Evolutionary conservation across 2,113 vertebrate species (phyloP).

Genomic region (Syngnathus scovelli): DNA sequence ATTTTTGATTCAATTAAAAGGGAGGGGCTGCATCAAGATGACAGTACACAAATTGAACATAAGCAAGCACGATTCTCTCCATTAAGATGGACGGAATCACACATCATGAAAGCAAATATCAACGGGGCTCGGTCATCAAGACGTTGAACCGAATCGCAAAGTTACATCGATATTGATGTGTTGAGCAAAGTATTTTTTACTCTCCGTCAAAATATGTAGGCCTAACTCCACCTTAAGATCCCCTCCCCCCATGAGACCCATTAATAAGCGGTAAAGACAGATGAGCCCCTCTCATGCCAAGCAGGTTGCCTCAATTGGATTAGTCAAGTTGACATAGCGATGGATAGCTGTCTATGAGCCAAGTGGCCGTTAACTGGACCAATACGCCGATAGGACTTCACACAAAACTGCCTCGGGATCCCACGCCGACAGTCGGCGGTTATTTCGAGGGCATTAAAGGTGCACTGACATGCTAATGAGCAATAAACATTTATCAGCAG

Average conservation of each 20-base stretch:
- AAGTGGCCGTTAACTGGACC: slow-evolving; percentile 56
- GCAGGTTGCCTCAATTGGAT: slow-evolving; percentile 65
- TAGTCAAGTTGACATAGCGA: slow-evolving; percentile 57
- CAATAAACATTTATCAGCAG: slow-evolving; percentile 47
- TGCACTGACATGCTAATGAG: slow-evolving; percentile 36
- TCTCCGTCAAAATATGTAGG: slow-evolving; percentile 23
- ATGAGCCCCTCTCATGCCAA: slow-evolving; percentile 63
- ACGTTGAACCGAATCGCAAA: slow-evolving; percentile 27
- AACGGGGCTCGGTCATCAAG: background rate
- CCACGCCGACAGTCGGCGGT: slow-evolving; percentile 18
- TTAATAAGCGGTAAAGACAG: slow-evolving; percentile 71
- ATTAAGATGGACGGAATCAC: slow-evolving; percentile 74
- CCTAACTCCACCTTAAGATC: slow-evolving; percentile 10
- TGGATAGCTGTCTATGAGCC: slow-evolving; percentile 66
- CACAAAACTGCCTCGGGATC: slow-evolving; percentile 49
- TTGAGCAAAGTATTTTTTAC: slow-evolving; percentile 12
- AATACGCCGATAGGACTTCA: slow-evolving; percentile 49
- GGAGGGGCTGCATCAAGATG: slow-evolving; percentile 73
- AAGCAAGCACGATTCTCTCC: slow-evolving; percentile 58
- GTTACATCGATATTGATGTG: slow-evolving; percentile 8
- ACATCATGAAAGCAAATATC: slow-evolving; percentile 42
- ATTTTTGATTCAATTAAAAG: slow-evolving; percentile 76
- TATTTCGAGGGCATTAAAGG: slow-evolving; percentile 44
- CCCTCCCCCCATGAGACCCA: slow-evolving; percentile 32
- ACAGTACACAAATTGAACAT: slow-evolving; percentile 79